A percentile compares a stretch with the other conserved stretches of the same genome.
Conservation (phyloP, 1,140 invertebrate genomes). For the Camponotus floridanus region DNA sequence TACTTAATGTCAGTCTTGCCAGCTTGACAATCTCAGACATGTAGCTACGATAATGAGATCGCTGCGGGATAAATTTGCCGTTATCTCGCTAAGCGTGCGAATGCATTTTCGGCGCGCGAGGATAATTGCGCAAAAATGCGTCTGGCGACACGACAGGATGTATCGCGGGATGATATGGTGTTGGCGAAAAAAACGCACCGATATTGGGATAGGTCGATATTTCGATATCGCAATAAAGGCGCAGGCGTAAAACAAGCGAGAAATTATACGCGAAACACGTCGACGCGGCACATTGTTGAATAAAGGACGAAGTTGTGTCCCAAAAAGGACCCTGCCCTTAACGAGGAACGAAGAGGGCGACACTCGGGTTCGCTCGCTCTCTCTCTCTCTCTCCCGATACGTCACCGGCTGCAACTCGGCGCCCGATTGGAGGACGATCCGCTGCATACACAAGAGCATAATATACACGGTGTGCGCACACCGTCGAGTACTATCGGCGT, state of each 20-base stretch:
- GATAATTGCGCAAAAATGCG: background rate
- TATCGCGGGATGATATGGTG: slow-evolving; percentile 1
- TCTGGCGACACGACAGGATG: background rate
- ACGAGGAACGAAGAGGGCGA: background rate
- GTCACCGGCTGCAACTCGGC: slow-evolving; percentile 61
- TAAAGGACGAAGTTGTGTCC: slow-evolving; percentile 53
- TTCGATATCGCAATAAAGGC: slow-evolving; percentile 54
- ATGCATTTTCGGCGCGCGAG: slow-evolving; percentile 10
- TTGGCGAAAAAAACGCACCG: slow-evolving; percentile 21
- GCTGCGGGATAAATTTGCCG: too few species aligned
- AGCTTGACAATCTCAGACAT: background rate
- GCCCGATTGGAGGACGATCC: slow-evolving; percentile 68
- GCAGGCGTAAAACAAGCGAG: slow-evolving; percentile 60
- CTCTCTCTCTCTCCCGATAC: slow-evolving; percentile 52
- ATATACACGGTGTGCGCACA: slow-evolving; percentile 33
- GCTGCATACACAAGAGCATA: slow-evolving; percentile 43
- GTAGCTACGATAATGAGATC: background rate
- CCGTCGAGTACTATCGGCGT: slow-evolving; percentile 53
- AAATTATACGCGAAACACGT: slow-evolving; percentile 43
- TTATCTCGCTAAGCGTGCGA: background rate
- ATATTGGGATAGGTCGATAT: slow-evolving; percentile 63
- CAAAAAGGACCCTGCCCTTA: slow-evolving; percentile 8
- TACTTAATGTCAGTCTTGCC: background rate
- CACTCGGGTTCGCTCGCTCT: too few species aligned
- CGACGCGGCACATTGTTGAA: slow-evolving; percentile 36